phyloP scores from a whole-genome alignment of 2,888 invertebrate genomes.

The Eupithecia abbreviata region DNA sequence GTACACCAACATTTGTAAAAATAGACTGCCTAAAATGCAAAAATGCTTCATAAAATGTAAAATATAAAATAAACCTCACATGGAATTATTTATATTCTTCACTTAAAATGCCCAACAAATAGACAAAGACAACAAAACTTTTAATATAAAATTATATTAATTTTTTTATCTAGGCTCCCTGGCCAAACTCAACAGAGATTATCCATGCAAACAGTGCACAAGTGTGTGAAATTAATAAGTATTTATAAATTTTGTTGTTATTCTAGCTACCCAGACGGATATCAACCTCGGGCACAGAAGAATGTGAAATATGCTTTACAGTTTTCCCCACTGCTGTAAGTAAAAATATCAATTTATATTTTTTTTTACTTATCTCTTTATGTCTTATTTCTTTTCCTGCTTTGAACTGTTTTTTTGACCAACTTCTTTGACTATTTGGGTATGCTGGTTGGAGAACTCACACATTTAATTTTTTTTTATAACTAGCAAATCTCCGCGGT shows the following conservation, averaged over 20 bases:
- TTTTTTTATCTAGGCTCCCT: no score
- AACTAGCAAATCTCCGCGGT: no score
- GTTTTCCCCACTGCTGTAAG: conserved; percentile 91
- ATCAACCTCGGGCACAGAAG: conserved; percentile 90
- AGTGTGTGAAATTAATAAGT: neutral
- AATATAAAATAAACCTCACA: no score
- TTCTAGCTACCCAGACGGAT: conserved; percentile 83
- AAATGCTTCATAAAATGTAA: no score
- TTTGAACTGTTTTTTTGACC: no score
- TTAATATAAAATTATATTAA: no score
- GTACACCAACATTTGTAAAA: no score
- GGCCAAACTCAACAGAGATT: neutral
- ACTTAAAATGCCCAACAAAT: no score
- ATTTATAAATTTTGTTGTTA: neutral
- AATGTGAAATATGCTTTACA: conserved; percentile 97
- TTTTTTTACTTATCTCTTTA: neutral
- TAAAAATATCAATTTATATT: conserved; percentile 44
- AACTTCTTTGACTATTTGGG: neutral
- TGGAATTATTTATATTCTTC: no score
- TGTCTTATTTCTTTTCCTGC: neutral
- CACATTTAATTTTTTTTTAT: no score
- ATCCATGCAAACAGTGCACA: neutral
- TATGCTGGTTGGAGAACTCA: neutral
- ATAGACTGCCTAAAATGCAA: no score
- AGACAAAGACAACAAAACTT: no score